Percentiles rank a stretch among this genome's conserved stretches.
Evolutionary conservation across 2,888 invertebrate genomes (phyloP).

Genomic region (Miltochrista miniata): DNA sequence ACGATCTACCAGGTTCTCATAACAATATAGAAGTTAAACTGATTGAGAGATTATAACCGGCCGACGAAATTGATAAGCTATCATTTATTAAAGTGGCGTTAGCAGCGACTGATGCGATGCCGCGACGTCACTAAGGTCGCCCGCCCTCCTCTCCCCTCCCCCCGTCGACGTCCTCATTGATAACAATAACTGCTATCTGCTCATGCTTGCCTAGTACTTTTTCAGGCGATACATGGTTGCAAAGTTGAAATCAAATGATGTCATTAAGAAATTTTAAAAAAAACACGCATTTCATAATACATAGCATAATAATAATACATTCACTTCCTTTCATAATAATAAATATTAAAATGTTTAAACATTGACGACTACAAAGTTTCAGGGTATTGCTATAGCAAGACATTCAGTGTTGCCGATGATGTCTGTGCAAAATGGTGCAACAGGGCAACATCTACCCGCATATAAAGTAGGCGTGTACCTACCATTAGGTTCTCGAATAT

Average conservation of each 20-base stretch:
- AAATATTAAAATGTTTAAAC: no score
- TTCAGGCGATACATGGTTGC: constrained; percentile 66
- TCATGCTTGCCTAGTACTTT: constrained; percentile 78
- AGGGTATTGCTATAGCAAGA: no score
- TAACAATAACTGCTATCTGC: constrained; percentile 66
- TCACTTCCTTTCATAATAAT: no score
- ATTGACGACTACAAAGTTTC: no score
- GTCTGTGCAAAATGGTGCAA: no score
- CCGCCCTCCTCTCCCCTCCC: constrained; percentile 32
- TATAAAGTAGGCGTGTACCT: no score
- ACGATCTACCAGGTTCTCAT: constrained; percentile 58
- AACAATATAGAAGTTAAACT: constrained; percentile 36
- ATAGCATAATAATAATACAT: no score
- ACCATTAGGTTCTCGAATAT: no score
- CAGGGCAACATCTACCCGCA: no score
- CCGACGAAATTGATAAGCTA: constrained; percentile 65
- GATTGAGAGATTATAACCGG: constrained; percentile 44
- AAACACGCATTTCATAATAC: no score
- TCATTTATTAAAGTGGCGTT: constrained; percentile 57
- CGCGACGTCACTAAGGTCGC: constrained; percentile 59
- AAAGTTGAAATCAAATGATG: constrained; percentile 49
- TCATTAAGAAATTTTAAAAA: constrained; percentile 24
- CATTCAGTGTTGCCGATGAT: no score
- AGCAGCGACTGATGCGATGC: constrained; percentile 50
- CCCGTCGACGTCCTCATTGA: constrained; percentile 55